Evolutionary conservation across 2,113 vertebrate species (phyloP).

Genomic region (Solea solea): DNA sequence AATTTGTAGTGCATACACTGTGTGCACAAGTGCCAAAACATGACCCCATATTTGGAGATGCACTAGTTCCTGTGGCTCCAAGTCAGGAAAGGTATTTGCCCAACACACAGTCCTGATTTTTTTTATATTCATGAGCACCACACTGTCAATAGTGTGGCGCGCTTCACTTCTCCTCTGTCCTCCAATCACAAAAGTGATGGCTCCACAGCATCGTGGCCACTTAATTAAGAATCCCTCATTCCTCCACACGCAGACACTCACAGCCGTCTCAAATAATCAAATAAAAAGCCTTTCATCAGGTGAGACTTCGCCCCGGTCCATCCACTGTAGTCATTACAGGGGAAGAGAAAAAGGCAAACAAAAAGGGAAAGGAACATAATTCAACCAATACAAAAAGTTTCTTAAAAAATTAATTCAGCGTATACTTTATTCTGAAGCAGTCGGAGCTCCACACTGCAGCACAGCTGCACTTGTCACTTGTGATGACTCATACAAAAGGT

Average conservation of each 20-base stretch:
- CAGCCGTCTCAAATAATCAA: conserved; percentile 57
- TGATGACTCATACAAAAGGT: too few species aligned
- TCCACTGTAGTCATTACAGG: conserved; percentile 20
- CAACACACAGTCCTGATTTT: conserved; percentile 33
- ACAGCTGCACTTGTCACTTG: too few species aligned
- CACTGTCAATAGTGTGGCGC: conserved; percentile 46
- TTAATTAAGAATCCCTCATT: conserved; percentile 67
- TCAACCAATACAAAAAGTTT: conserved; percentile 3
- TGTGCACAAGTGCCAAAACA: too few species aligned
- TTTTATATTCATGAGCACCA: conserved; percentile 53
- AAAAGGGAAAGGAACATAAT: conserved; percentile 8
- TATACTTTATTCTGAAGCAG: conserved; percentile 5
- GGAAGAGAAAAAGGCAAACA: conserved; percentile 29
- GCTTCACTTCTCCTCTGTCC: conserved; percentile 35
- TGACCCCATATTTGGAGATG: neutral
- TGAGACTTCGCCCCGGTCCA: conserved; percentile 19
- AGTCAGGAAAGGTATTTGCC: conserved; percentile 4
- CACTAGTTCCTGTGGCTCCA: neutral
- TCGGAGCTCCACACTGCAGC: too few species aligned
- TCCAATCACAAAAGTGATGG: conserved; percentile 47
- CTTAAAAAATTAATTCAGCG: neutral
- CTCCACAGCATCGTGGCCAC: conserved; percentile 46
- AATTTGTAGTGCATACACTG: too few species aligned
- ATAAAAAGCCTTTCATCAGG: conserved; percentile 33
- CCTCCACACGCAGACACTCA: conserved; percentile 8